Conservation (phyloP, 2,113 vertebrate genomes). For the Dolichotis patagonum region DNA sequence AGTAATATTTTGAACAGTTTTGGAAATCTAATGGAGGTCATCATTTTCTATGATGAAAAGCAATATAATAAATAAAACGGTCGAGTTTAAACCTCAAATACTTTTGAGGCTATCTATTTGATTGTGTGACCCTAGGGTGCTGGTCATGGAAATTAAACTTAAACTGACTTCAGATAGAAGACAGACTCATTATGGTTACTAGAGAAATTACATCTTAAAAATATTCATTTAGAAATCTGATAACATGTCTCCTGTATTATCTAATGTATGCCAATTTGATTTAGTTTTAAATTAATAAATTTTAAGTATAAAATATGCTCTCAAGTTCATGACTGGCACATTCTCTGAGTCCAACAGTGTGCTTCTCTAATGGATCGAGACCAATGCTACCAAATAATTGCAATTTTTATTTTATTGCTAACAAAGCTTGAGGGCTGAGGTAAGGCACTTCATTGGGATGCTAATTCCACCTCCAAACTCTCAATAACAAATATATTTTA, state of each 20-base stretch:
- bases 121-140: not conserved
- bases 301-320: not conserved
- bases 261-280: not conserved
- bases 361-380: not conserved
- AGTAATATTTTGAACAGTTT: not conserved
- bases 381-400: not conserved
- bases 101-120: not conserved
- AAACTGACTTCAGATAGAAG: not conserved
- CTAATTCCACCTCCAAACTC: not conserved
- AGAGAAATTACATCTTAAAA: not conserved
- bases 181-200: not conserved
- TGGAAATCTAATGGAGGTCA: not conserved
- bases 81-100: not conserved
- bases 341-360: not conserved
- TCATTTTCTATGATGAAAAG: not conserved
- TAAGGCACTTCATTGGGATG: not conserved
- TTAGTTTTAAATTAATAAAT: conserved; percentile 17
- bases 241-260: not conserved
- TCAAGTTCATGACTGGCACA: not conserved
- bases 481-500: not conserved
- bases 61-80: not conserved
- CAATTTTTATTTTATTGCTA: conserved; percentile 11
- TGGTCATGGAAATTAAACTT: conserved; percentile 31
- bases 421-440: not conserved
- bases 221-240: not conserved